phyloP scores from a whole-genome alignment of 2,797 vertebrate species.

The Oreochromis grahami region DNA sequence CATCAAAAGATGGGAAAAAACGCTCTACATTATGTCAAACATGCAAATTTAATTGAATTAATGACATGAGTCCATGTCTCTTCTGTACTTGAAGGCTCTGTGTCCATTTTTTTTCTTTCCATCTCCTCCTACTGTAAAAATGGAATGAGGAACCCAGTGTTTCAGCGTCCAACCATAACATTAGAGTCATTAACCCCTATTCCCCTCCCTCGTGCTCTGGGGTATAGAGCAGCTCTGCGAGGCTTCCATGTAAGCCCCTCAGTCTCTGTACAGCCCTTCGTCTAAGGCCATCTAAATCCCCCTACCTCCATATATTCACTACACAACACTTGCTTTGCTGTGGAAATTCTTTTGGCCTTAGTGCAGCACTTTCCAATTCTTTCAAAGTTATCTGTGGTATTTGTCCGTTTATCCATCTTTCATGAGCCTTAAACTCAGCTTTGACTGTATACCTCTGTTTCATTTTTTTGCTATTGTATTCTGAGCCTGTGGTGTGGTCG shows the following conservation, averaged over 20 bases:
- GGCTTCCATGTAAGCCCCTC: conserved; percentile 59
- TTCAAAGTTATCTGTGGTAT: conserved; percentile 51
- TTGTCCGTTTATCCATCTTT: conserved; percentile 64
- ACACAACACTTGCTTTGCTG: conserved; percentile 42
- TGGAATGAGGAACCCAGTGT: conserved; percentile 44
- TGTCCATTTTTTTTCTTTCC: conserved; percentile 41
- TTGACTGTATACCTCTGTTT: conserved; percentile 10
- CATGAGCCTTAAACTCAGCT: conserved; percentile 47
- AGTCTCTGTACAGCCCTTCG: conserved; percentile 41
- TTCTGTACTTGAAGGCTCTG: conserved; percentile 79
- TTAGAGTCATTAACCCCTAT: conserved; percentile 58
- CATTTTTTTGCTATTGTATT: conserved; percentile 21
- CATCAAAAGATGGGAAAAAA: conserved; percentile 73
- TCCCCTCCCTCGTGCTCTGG: conserved; percentile 54
- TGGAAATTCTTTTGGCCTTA: conserved; percentile 22
- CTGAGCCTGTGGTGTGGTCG: conserved; percentile 11
- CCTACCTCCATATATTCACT: conserved; percentile 37
- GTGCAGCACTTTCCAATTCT: conserved; percentile 24
- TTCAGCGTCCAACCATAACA: conserved; percentile 72
- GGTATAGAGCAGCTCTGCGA: conserved; percentile 48
- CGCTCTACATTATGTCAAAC: conserved; percentile 83
- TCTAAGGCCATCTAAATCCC: conserved; percentile 64
- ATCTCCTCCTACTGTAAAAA: conserved; percentile 30
- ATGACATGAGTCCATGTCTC: conserved; percentile 84
- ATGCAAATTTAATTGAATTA: conserved; percentile 90